These are phyloP conservation scores for Drosophila acutilabella DNA, from an alignment of 2,888 invertebrate genomes.

Conservation along the genomic window DNA sequence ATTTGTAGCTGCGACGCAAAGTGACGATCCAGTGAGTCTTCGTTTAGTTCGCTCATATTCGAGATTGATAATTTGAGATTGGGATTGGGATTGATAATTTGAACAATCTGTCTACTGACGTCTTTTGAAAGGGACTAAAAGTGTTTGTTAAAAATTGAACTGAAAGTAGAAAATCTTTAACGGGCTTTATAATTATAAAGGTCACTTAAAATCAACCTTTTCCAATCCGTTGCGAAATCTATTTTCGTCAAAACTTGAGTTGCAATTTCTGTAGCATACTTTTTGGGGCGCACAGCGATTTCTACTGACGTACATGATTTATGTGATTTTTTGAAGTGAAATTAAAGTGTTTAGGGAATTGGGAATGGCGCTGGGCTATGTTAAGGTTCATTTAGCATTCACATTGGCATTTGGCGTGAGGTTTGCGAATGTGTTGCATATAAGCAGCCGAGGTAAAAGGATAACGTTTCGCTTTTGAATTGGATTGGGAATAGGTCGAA, in stretches of 20 bases:
- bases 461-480: slow-evolving; percentile 16
- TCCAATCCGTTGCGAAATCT: neutral
- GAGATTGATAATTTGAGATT: neutral
- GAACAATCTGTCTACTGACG: neutral
- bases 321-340: neutral
- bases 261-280: neutral
- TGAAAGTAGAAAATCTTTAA: neutral
- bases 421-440: slow-evolving; percentile 8
- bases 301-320: neutral
- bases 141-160: neutral
- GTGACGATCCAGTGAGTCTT: slow-evolving; percentile 54
- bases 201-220: neutral
- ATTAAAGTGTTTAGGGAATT: neutral
- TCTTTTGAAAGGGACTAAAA: neutral
- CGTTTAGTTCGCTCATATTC: slow-evolving; percentile 46
- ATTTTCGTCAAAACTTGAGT: neutral
- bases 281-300: neutral
- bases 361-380: neutral
- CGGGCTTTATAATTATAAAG: neutral
- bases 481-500: slow-evolving; percentile 4
- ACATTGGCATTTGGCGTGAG: slow-evolving; percentile 3
- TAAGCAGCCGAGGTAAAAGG: slow-evolving; percentile 8
- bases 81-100: slow-evolving; percentile 11
- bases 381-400: slow-evolving; percentile 19
- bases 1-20: slow-evolving; percentile 47